These are phyloP conservation scores for Triops cancriformis DNA, from an alignment of 1,140 invertebrate genomes.

Conservation along the genomic window DNA sequence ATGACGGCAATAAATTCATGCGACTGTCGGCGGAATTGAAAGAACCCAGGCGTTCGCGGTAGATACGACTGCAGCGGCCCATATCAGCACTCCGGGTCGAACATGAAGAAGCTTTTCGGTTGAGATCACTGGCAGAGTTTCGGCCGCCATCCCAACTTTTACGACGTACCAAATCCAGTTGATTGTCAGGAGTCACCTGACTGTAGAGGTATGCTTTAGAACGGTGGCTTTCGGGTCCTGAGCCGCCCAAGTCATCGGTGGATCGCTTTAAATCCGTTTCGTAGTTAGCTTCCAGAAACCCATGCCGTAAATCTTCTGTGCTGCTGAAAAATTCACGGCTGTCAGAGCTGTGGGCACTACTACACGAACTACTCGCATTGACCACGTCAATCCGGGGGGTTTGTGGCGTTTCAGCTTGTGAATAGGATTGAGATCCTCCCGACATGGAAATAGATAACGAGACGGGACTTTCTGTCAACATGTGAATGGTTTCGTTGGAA, in stretches of 20 bases:
- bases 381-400: constrained; percentile 79
- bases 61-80: neutral
- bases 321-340: constrained; percentile 53
- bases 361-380: constrained; percentile 73
- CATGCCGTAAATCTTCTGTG: constrained; percentile 22
- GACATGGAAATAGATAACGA: constrained; percentile 30
- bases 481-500: constrained; percentile 16
- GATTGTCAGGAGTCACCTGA: neutral
- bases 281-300: constrained; percentile 21
- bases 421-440: constrained; percentile 30
- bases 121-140: neutral
- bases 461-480: constrained; percentile 21
- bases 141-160: neutral
- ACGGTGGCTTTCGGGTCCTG: neutral
- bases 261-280: constrained; percentile 18
- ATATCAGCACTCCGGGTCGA: neutral
- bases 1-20: neutral
- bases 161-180: neutral
- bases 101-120: neutral
- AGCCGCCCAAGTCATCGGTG: constrained; percentile 22
- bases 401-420: constrained; percentile 54
- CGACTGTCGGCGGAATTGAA: constrained; percentile 8
- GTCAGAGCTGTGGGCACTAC: constrained; percentile 68
- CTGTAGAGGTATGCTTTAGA: neutral
- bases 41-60: neutral